Percentiles rank a stretch among this genome's conserved stretches.
These are phyloP conservation scores for Aproaerema taeniolella DNA, from an alignment of 2,888 invertebrate species.

Conservation along the genomic window DNA sequence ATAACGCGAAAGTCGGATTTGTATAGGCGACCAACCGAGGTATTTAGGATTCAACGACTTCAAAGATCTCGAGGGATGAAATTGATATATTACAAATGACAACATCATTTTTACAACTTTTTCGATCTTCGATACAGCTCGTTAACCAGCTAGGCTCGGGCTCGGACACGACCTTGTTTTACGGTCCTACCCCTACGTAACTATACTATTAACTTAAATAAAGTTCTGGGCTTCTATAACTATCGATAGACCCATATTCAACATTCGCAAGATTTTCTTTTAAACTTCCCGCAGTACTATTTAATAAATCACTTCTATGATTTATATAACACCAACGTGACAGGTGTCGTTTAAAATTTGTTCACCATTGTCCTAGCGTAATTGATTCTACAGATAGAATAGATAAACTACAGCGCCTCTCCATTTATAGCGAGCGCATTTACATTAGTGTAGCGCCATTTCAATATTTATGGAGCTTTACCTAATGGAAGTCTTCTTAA, in stretches of 20 bases:
- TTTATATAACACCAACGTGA: neutral
- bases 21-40: slow-evolving; percentile 42
- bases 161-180: too few relatives aligned
- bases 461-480: slow-evolving; percentile 21
- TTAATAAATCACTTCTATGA: neutral
- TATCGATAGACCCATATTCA: too few relatives aligned
- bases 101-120: slow-evolving; percentile 22
- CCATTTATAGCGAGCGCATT: slow-evolving; percentile 25
- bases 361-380: slow-evolving; percentile 18
- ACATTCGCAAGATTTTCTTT: too few relatives aligned
- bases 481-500: slow-evolving; percentile 18
- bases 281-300: too few relatives aligned
- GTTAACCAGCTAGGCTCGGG: too few relatives aligned
- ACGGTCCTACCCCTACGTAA: too few relatives aligned
- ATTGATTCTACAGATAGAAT: slow-evolving; percentile 26
- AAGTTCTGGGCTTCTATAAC: too few relatives aligned
- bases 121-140: too few relatives aligned
- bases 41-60: slow-evolving; percentile 52
- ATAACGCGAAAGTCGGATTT: slow-evolving; percentile 58
- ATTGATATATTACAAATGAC: slow-evolving; percentile 34
- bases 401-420: slow-evolving; percentile 22
- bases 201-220: too few relatives aligned
- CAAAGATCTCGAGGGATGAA: slow-evolving; percentile 34
- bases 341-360: slow-evolving; percentile 22
- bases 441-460: slow-evolving; percentile 24